Base-by-base conservation (phyloP, 2,113 vertebrate species). In the Pluvialis apricaria region DNA sequence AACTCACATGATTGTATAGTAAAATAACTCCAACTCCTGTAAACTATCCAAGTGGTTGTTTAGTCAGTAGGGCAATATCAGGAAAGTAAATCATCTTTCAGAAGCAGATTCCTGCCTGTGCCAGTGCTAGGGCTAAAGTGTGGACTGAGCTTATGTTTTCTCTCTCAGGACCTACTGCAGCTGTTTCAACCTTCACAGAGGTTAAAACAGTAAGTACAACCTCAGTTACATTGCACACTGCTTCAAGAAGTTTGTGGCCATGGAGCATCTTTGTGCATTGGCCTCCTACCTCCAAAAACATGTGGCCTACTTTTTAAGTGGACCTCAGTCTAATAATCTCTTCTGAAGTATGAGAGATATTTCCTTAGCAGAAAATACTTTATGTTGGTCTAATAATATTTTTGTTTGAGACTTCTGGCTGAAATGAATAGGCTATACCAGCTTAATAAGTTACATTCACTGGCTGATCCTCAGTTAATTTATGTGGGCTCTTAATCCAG, bases 231-330 rank as follows among this genome's bases (percentile, higher is more conserved):
- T 54, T 54, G 34, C 5, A 2, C 15, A 29, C 3, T 57, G 5
- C 25, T 92, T 73, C 29, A 52, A 66, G 47, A 65, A 62, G 3
- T 47, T 75, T 91, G 19, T 31, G 70, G 17, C 4, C 57, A 24
- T 8, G 11, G 9, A 66, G 2, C 3, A 17, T 44, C 4, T 79
- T 54, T 62, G 3, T 83, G 5, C 1, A 0, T 4, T 70, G 16
- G 4, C 13, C 64, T 66, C 25, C 40, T 49, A 6, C 3, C 13
- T 82, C 9, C 18, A 58, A n/a, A 62, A 80, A 68, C 9, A 4
- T 7, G 4, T 52, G 10, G 2, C 2, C 4, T 19, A 40, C 26
- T 65, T 92, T 82, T 68, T 44, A 47, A 71, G 20, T 58, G 17
- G 9, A 44, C 4, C 3, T 73, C 31, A 47, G 11, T 58, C 15